Evolutionary conservation across 2,113 vertebrate genomes (phyloP).

Genomic region (Prionailurus viverrinus): DNA sequence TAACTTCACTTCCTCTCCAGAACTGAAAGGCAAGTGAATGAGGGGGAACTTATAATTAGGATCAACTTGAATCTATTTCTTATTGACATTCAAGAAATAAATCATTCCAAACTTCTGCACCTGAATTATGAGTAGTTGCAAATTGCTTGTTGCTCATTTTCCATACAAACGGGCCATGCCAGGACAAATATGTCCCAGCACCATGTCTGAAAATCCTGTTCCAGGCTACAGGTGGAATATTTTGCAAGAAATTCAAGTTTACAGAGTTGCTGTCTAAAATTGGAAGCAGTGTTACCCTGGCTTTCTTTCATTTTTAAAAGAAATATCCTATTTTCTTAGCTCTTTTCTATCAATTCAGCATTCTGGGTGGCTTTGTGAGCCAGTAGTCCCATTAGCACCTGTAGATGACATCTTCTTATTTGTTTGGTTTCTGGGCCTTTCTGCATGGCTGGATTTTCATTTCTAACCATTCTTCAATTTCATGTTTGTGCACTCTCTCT

Average conservation of each 20-base stretch:
- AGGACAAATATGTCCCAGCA: not conserved
- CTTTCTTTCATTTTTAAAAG: conserved; percentile 17
- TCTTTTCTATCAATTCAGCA: not conserved
- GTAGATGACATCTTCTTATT: conserved; percentile 34
- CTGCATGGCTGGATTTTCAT: conserved; percentile 57
- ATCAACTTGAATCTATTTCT: not conserved
- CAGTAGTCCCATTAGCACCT: not conserved
- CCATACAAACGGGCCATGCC: not conserved
- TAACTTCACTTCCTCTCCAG: not conserved
- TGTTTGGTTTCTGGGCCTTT: conserved; percentile 57
- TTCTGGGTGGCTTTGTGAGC: not conserved
- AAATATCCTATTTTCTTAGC: not conserved
- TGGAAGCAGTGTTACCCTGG: not conserved
- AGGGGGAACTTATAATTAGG: not conserved
- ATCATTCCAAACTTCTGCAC: not conserved
- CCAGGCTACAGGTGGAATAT: not conserved
- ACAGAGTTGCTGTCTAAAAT: conserved; percentile 11
- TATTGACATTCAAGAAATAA: conserved; percentile 22
- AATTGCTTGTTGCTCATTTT: not conserved
- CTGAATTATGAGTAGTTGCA: not conserved
- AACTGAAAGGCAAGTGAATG: not conserved
- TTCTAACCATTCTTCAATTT: conserved; percentile 63
- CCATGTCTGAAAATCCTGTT: not conserved
- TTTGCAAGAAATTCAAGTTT: not conserved
- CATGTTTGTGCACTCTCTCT: not conserved